These are phyloP conservation scores for Sylvicola cinctus DNA, from an alignment of 2,888 invertebrate genomes.

Conservation along the genomic window DNA sequence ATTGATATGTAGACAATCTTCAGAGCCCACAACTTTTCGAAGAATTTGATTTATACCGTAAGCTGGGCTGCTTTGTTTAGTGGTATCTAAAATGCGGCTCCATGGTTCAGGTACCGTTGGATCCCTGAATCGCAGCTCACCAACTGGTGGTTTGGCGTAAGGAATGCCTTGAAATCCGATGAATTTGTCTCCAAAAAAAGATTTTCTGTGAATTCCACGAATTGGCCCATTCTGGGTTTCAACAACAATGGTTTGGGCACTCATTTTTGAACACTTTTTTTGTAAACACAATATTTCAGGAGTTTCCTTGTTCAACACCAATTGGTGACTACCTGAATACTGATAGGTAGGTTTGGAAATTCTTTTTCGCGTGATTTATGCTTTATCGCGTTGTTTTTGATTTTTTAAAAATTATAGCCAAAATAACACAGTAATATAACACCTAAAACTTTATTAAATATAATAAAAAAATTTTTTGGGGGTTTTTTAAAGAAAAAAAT, in stretches of 20 bases:
- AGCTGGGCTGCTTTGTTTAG: constrained; percentile 14
- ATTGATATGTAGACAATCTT: constrained; percentile 33
- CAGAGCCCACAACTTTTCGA: constrained; percentile 23
- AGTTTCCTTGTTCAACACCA: no score
- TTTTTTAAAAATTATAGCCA: no score
- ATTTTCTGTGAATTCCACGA: constrained; percentile 1
- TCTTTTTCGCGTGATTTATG: no score
- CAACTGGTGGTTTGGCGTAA: constrained; percentile 34
- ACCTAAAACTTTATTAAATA: no score
- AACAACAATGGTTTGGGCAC: constrained; percentile 5
- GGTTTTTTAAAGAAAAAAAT: no score
- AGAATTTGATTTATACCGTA: constrained; percentile 11
- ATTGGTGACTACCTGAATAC: no score
- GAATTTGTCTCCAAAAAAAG: constrained; percentile 2
- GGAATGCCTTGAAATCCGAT: constrained; percentile 30
- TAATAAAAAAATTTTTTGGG: no score
- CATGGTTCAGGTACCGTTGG: constrained; percentile 15
- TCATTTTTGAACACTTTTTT: no score
- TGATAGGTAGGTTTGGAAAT: no score
- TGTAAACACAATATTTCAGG: no score
- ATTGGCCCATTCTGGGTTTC: constrained; percentile 3
- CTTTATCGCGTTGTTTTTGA: no score
- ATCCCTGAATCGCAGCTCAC: constrained; percentile 20
- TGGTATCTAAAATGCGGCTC: constrained; percentile 15
- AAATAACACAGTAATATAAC: no score